Evolutionary conservation across 2,797 vertebrate genomes (phyloP).

Genomic region (Pseudopleuronectes americanus): DNA sequence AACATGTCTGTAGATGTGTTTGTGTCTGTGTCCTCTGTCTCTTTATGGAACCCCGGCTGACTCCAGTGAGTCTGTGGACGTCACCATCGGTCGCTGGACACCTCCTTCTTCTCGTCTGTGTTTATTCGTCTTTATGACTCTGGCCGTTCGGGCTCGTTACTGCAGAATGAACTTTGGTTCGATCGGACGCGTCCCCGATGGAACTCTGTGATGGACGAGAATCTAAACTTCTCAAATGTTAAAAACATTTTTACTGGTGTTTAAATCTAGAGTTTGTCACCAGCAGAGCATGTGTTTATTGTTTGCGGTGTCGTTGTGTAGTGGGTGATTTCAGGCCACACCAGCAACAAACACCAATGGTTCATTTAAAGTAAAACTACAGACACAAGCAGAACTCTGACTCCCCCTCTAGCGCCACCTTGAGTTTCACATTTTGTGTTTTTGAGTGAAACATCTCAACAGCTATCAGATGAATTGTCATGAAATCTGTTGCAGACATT

Average conservation of each 20-base stretch:
- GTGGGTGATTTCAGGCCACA: not conserved
- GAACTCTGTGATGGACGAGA: not conserved
- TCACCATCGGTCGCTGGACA: not conserved
- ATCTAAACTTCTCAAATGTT: not conserved
- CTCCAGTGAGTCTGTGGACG: not conserved
- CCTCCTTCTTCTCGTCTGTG: not conserved
- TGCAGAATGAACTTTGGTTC: not conserved
- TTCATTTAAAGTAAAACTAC: not conserved
- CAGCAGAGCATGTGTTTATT: not conserved
- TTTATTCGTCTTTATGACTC: not conserved
- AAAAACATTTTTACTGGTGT: too few relatives aligned
- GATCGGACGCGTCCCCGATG: not conserved
- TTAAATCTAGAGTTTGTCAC: too few relatives aligned
- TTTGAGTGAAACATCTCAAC: conserved; percentile 1
- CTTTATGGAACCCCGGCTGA: not conserved
- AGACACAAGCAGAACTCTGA: not conserved
- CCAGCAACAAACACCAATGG: not conserved
- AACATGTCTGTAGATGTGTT: not conserved
- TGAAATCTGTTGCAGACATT: not conserved
- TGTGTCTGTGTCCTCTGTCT: not conserved
- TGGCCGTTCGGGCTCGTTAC: not conserved
- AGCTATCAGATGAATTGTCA: conserved; percentile 8
- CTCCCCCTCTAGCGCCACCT: not conserved
- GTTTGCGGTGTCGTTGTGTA: not conserved
- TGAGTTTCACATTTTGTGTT: not conserved